Evolutionary conservation across 2,113 vertebrate species (phyloP).

Genomic region (Herpailurus yagouaroundi): DNA sequence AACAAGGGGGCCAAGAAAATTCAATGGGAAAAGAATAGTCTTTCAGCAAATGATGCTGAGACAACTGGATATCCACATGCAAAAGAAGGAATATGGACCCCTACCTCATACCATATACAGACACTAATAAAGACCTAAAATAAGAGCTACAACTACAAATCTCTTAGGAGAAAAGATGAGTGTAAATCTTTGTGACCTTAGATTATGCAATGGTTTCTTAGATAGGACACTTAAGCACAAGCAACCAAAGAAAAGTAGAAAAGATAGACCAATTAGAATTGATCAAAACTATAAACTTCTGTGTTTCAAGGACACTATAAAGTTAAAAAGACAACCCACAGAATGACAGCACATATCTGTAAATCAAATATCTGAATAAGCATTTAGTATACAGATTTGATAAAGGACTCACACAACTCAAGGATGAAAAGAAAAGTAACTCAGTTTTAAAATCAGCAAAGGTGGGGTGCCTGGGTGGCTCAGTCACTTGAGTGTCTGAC

Average conservation of each 20-base stretch:
- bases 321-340: not conserved
- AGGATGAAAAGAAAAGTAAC: not conserved
- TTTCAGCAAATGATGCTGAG: not conserved
- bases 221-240: not conserved
- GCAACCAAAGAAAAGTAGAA: not conserved
- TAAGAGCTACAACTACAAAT: not conserved
- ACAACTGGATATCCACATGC: not conserved
- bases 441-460: conserved; percentile 17
- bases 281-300: conserved; percentile 14
- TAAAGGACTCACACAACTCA: not conserved
- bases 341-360: not conserved
- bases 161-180: not conserved
- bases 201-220: conserved; percentile 17
- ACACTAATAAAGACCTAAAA: not conserved
- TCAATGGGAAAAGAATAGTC: not conserved
- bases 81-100: not conserved
- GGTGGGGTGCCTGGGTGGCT: no score
- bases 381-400: not conserved
- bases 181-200: not conserved
- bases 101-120: not conserved
- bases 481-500: no score
- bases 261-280: not conserved
- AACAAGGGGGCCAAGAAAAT: not conserved
- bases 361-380: not conserved
- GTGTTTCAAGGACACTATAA: not conserved